phyloP scores from a whole-genome alignment of 2,113 vertebrate species.

The Tragelaphus buxtoni region DNA sequence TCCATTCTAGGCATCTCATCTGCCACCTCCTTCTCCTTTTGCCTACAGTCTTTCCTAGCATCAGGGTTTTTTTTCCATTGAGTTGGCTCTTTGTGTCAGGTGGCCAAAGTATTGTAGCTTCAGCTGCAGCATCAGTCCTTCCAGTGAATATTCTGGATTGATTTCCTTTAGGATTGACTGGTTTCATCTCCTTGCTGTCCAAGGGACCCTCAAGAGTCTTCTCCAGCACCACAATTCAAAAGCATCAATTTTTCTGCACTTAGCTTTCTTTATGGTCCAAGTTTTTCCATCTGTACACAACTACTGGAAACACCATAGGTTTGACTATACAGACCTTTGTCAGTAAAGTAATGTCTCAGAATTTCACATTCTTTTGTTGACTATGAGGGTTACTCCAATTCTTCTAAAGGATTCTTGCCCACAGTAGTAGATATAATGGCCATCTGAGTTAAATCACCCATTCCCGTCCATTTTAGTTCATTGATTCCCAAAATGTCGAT shows the following conservation, averaged over 20 bases:
- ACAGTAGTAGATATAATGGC: not conserved
- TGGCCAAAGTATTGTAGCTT: not conserved
- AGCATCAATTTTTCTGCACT: not conserved
- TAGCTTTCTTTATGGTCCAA: not conserved
- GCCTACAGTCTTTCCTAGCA: not conserved
- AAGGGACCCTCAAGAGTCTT: not conserved
- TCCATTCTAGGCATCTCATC: not conserved
- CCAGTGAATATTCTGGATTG: not conserved
- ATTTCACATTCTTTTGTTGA: not conserved
- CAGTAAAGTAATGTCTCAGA: not conserved
- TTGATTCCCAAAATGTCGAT: not conserved
- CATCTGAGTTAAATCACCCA: not conserved
- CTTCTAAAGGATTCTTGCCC: not conserved
- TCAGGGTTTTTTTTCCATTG: not conserved
- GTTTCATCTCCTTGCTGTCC: not conserved
- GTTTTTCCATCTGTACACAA: not conserved
- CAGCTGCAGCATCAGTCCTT: not conserved
- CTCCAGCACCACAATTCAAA: not conserved
- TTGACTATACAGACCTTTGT: not conserved
- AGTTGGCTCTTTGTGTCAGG: not conserved
- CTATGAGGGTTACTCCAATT: not conserved
- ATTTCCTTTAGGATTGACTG: not conserved
- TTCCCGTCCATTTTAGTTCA: not conserved
- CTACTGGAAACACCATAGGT: not conserved
- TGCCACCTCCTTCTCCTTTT: not conserved